Conservation (phyloP, 1,140 invertebrate species). For the Contarinia nasturtii region DNA sequence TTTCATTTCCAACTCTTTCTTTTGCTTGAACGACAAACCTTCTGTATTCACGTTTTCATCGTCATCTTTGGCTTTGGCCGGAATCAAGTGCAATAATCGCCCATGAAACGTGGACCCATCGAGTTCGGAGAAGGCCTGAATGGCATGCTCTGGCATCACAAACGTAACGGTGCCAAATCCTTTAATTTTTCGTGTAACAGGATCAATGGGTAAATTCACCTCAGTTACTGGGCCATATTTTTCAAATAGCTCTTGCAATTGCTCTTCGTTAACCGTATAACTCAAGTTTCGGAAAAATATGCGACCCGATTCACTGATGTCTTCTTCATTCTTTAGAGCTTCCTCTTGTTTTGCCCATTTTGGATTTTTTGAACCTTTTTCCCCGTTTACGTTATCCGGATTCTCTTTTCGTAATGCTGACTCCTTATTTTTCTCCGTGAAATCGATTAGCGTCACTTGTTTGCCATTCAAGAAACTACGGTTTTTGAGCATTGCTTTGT, state of each 20-base stretch:
- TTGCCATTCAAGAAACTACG: slow-evolving; percentile 70
- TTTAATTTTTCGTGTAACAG: slow-evolving; percentile 63
- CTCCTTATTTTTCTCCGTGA: slow-evolving; percentile 31
- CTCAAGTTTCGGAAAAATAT: slow-evolving; percentile 90
- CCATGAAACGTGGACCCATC: slow-evolving; percentile 84
- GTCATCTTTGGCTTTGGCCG: slow-evolving; percentile 54
- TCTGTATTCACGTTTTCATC: slow-evolving; percentile 36
- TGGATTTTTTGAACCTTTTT: slow-evolving; percentile 21
- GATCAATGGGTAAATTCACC: slow-evolving; percentile 78
- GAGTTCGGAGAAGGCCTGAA: slow-evolving; percentile 66
- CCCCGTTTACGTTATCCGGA: slow-evolving; percentile 21
- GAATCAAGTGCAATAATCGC: slow-evolving; percentile 81
- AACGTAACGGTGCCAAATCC: slow-evolving; percentile 89
- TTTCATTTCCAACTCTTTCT: slow-evolving; percentile 68
- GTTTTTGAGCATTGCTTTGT: slow-evolving; percentile 66
- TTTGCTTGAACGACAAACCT: slow-evolving; percentile 58
- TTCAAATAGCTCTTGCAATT: slow-evolving; percentile 67
- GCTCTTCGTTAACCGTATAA: slow-evolving; percentile 75
- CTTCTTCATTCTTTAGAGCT: slow-evolving; percentile 51
- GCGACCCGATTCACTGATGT: slow-evolving; percentile 74
- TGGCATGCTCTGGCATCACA: slow-evolving; percentile 89
- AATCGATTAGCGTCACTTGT: slow-evolving; percentile 40
- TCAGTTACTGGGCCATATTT: slow-evolving; percentile 78
- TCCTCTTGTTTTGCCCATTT: slow-evolving; percentile 55
- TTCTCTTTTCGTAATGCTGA: slow-evolving; percentile 18